Conservation (phyloP, 2,888 invertebrate species). For the Drosophila macrospina region DNA sequence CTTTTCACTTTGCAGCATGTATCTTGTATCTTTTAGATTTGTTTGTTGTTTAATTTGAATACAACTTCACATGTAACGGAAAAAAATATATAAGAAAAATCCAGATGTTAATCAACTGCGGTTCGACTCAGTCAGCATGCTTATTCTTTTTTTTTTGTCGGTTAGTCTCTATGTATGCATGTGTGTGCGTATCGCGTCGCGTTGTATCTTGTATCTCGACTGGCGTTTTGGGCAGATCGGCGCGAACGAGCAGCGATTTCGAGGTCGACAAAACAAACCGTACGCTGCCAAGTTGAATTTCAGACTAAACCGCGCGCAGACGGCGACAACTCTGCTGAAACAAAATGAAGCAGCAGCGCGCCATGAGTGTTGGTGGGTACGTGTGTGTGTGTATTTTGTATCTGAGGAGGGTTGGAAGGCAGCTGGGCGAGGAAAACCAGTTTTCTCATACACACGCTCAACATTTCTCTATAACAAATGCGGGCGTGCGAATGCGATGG, state of each 20-base stretch:
- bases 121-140: slow-evolving; percentile 17
- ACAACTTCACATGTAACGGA: slow-evolving; percentile 24
- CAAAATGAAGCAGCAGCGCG: slow-evolving; percentile 69
- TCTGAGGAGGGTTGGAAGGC: slow-evolving; percentile 49
- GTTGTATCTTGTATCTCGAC: slow-evolving; percentile 51
- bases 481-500: slow-evolving; percentile 47
- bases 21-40: slow-evolving; percentile 39
- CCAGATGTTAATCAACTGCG: slow-evolving; percentile 40
- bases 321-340: slow-evolving; percentile 72
- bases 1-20: slow-evolving; percentile 62
- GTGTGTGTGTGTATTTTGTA: slow-evolving; percentile 23
- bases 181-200: slow-evolving; percentile 40
- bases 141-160: slow-evolving; percentile 14
- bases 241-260: slow-evolving; percentile 37
- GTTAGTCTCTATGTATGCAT: slow-evolving; percentile 34
- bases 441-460: slow-evolving; percentile 52
- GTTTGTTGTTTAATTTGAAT: slow-evolving; percentile 18
- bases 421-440: slow-evolving; percentile 67
- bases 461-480: slow-evolving; percentile 73
- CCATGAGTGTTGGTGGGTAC: slow-evolving; percentile 59
- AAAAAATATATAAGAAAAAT: slow-evolving; percentile 37
- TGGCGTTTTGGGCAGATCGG: slow-evolving; percentile 43
- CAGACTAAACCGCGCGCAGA: slow-evolving; percentile 64
- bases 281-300: slow-evolving; percentile 68
- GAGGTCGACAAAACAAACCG: slow-evolving; percentile 41